phyloP scores from a whole-genome alignment of 2,888 invertebrate genomes.

The Sinodicranocentrus sp. region DNA sequence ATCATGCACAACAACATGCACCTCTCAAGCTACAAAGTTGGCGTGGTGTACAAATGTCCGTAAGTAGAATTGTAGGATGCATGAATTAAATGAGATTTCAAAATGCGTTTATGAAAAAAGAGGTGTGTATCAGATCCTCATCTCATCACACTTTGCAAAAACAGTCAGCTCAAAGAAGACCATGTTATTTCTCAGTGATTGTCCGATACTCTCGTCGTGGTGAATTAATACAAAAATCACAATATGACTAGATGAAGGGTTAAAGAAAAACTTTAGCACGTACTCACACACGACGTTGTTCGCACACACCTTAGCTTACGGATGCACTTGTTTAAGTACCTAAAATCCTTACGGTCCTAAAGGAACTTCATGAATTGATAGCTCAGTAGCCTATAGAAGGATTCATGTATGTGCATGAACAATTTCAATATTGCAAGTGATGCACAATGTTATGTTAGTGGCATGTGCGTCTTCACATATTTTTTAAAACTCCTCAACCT shows the following conservation, averaged over 20 bases:
- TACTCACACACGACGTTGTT: neutral
- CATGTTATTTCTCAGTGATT: neutral
- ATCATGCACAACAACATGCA: neutral
- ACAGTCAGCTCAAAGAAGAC: neutral
- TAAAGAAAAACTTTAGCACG: conserved; percentile 12
- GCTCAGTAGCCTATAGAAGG: too few species aligned
- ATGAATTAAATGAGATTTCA: conserved; percentile 42
- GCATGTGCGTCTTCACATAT: neutral
- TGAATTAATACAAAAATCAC: conserved; percentile 18
- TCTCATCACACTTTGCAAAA: conserved; percentile 43
- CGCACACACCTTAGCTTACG: conserved; percentile 45
- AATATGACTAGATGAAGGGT: conserved; percentile 5
- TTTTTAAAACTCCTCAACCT: neutral
- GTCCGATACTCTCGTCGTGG: too few species aligned
- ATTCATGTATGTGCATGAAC: too few species aligned
- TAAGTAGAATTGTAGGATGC: conserved; percentile 56
- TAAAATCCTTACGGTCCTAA: neutral
- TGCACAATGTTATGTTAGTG: neutral
- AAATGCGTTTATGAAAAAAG: conserved; percentile 45
- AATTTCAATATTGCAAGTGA: conserved; percentile 14
- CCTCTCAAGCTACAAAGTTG: neutral
- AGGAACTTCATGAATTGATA: too few species aligned
- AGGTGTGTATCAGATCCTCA: conserved; percentile 49
- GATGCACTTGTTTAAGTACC: conserved; percentile 15
- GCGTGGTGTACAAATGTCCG: conserved; percentile 26